Percentiles rank a stretch among this genome's conserved stretches.
These are phyloP conservation scores for Electrophaes corylata DNA, from an alignment of 2,888 invertebrate species.

Conservation along the genomic window DNA sequence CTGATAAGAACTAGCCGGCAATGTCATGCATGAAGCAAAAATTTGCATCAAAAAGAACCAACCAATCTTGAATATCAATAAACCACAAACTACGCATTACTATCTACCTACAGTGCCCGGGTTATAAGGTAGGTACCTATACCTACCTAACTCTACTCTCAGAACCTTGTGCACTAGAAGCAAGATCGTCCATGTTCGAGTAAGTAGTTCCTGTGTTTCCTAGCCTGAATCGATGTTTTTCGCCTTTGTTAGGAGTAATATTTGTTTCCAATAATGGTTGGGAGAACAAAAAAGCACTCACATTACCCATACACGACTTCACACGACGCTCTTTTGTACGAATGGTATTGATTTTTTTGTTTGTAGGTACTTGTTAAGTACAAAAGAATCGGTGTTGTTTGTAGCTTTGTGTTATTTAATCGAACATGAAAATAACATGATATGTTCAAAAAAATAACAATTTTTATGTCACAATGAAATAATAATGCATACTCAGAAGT, in stretches of 20 bases:
- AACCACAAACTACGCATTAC: background rate
- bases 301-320: conserved; percentile 28
- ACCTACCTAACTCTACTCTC: background rate
- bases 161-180: background rate
- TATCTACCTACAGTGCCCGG: background rate
- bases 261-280: conserved; percentile 35
- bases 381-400: conserved; percentile 2
- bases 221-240: conserved; percentile 8
- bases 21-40: conserved; percentile 3
- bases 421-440: background rate
- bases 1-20: background rate
- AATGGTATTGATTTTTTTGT: conserved; percentile 30
- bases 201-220: conserved; percentile 4
- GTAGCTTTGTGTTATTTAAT: conserved; percentile 1
- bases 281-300: conserved; percentile 32
- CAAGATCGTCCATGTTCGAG: background rate
- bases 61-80: background rate
- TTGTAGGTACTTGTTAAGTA: conserved; percentile 3
- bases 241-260: conserved; percentile 28
- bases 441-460: too few relatives aligned
- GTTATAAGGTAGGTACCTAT: background rate
- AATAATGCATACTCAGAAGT: too few relatives aligned
- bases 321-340: conserved; percentile 24
- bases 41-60: conserved; percentile 17
- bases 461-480: too few relatives aligned